Percentiles rank a stretch among this genome's conserved stretches.
Evolutionary conservation across 2,113 vertebrate species (phyloP).

Genomic region (Cyrtonyx montezumae): DNA sequence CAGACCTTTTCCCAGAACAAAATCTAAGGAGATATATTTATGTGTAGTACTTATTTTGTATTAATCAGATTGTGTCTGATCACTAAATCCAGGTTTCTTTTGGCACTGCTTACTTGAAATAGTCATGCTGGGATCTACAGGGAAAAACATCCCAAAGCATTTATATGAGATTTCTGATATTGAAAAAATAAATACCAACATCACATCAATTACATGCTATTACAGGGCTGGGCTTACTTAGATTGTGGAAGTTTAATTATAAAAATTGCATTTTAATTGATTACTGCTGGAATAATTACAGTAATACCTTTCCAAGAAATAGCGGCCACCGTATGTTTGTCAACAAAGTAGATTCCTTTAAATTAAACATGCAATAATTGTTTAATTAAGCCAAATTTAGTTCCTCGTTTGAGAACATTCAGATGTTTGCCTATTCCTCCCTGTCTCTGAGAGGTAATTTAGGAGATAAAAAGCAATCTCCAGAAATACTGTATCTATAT

Average conservation of each 20-base stretch:
- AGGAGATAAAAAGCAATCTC: conserved; percentile 50
- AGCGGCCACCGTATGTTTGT: conserved; percentile 48
- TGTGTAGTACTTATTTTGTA: conserved; percentile 7
- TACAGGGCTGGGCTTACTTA: conserved; percentile 19
- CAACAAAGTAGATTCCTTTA: conserved; percentile 52
- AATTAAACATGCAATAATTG: conserved; percentile 32
- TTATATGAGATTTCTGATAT: conserved; percentile 1
- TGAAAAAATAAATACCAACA: neutral
- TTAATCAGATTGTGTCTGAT: conserved; percentile 1
- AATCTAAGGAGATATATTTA: conserved; percentile 34
- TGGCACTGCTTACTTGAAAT: neutral
- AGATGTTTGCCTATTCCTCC: conserved; percentile 38
- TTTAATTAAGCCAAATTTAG: conserved; percentile 66
- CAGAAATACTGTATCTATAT: conserved; percentile 41
- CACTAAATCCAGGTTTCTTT: conserved; percentile 14
- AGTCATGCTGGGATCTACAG: neutral
- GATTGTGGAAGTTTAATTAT: conserved; percentile 62
- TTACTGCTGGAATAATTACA: conserved; percentile 62
- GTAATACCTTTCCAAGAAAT: conserved; percentile 56
- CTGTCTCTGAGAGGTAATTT: conserved; percentile 51
- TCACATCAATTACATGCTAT: conserved; percentile 5
- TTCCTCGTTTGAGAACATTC: conserved; percentile 34
- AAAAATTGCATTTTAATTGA: conserved; percentile 72
- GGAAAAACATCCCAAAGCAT: neutral
- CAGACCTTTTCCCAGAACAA: neutral